phyloP scores from a whole-genome alignment of 2,797 vertebrate species.

The Pantherophis alleghaniensis region DNA sequence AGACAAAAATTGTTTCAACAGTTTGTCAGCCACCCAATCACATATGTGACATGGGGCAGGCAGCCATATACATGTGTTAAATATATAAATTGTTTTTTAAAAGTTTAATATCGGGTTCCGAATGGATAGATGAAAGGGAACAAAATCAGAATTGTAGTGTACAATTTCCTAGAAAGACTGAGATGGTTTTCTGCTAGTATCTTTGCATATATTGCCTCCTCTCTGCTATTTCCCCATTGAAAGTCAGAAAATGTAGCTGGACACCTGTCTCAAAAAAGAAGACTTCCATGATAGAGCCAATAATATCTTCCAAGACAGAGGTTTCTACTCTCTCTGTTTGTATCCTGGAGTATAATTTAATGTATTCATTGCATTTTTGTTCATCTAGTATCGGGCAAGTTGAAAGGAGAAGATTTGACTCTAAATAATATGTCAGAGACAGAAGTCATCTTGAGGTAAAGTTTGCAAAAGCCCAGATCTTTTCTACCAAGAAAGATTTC shows the following conservation, averaged over 20 bases:
- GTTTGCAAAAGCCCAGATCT: background rate
- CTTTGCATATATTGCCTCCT: background rate
- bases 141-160: background rate
- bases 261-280: background rate
- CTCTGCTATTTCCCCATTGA: background rate
- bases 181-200: background rate
- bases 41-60: background rate
- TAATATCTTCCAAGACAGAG: background rate
- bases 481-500: background rate
- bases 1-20: background rate
- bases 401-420: background rate
- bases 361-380: background rate
- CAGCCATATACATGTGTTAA: background rate
- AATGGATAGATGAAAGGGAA: background rate
- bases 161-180: background rate
- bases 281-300: background rate
- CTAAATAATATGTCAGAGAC: background rate
- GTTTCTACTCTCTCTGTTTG: background rate
- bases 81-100: background rate
- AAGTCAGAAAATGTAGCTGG: background rate
- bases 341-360: background rate
- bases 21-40: background rate
- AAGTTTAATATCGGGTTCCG: background rate
- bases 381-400: background rate
- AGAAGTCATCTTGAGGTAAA: conserved; percentile 11